Conservation (phyloP, 2,113 vertebrate genomes). For the Erpornis zantholeuca region DNA sequence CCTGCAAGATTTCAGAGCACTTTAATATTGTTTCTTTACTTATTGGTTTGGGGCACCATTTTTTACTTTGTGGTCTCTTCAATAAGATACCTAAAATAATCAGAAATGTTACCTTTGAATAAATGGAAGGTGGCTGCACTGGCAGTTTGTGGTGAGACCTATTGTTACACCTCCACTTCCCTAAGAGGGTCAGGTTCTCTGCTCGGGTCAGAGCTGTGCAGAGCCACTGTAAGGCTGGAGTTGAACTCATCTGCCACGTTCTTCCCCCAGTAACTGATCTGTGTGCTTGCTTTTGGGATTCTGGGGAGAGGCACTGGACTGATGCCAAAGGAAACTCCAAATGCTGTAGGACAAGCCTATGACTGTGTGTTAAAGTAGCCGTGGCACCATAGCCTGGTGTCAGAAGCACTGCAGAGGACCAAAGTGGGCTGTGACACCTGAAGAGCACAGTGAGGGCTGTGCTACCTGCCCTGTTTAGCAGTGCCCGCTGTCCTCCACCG, state of each 20-base stretch:
- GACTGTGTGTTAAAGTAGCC: background rate
- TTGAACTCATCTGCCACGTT: background rate
- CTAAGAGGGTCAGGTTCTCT: background rate
- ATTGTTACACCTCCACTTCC: background rate
- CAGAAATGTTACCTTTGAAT: background rate
- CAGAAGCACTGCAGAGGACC: no score
- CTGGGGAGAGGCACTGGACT: background rate
- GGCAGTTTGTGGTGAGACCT: background rate
- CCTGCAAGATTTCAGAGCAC: background rate
- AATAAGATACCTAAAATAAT: background rate
- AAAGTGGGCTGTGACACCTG: background rate
- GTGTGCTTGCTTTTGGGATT: background rate
- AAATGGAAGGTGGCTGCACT: background rate
- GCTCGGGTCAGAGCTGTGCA: background rate
- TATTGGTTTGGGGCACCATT: background rate
- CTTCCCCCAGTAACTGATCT: background rate
- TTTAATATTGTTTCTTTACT: accelerated
- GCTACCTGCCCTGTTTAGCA: background rate
- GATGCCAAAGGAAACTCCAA: background rate
- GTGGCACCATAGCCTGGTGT: accelerated
- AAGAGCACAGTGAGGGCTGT: background rate
- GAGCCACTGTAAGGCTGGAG: accelerated
- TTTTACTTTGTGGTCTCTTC: background rate
- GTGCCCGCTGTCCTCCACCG: accelerated
- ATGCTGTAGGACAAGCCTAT: accelerated